Evolutionary conservation across 2,888 invertebrate species (phyloP).

Genomic region (Scaptomyza polygonia): DNA sequence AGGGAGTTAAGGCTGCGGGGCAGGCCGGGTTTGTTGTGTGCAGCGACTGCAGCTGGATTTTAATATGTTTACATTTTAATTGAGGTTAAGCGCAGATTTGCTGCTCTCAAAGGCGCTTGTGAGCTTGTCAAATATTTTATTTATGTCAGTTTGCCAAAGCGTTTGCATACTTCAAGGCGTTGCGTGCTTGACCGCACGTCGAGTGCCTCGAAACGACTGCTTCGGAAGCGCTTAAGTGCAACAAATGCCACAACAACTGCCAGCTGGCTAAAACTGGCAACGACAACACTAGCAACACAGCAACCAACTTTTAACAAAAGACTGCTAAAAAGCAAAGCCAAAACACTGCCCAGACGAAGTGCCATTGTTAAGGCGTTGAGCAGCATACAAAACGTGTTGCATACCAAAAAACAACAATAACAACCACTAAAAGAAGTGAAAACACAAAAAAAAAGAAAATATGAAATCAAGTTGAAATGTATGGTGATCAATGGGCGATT

Average conservation of each 20-base stretch:
- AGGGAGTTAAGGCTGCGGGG: background rate
- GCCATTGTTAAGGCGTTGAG: constrained; percentile 70
- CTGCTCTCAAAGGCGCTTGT: constrained; percentile 40
- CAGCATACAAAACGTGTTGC: constrained; percentile 63
- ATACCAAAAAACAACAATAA: constrained; percentile 24
- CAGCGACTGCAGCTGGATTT: constrained; percentile 49
- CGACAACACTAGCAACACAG: constrained; percentile 26
- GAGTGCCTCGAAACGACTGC: constrained; percentile 50
- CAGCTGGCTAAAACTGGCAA: constrained; percentile 37
- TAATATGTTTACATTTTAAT: constrained; percentile 79
- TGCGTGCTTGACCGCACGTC: constrained; percentile 62
- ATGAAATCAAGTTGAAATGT: background rate
- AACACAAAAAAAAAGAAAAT: background rate
- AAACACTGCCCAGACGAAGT: constrained; percentile 50
- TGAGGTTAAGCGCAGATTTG: constrained; percentile 76
- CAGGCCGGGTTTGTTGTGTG: background rate
- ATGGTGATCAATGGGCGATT: background rate
- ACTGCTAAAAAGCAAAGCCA: constrained; percentile 34
- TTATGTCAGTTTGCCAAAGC: constrained; percentile 58
- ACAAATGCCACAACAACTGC: constrained; percentile 58
- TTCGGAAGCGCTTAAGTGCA: constrained; percentile 56
- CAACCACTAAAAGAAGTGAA: background rate
- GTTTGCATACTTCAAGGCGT: constrained; percentile 68
- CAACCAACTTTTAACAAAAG: constrained; percentile 42
- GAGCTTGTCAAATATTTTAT: constrained; percentile 60